Base-by-base conservation (phyloP, 2,888 invertebrate genomes). In the Aphidius colemani region DNA sequence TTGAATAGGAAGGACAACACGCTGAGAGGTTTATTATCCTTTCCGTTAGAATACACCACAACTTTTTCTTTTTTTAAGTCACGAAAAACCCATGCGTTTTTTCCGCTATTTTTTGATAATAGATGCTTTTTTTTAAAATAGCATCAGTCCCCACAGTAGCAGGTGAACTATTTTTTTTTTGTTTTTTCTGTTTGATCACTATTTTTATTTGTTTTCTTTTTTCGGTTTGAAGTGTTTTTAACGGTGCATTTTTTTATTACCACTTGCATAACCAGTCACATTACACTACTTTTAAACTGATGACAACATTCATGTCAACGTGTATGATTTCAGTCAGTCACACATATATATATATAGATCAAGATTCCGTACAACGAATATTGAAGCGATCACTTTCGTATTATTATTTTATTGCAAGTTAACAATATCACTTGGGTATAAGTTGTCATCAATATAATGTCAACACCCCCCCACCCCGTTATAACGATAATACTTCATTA, bases 251-350 rank as follows among this genome's bases (percentile, higher is more conserved):
- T 65, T 30, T 71, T 72, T 72, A 74, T 71, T 66, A 69, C 71
- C 77, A 77, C 77, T 78, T 74, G 73, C 70, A 75, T 75, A 77
- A 78, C 75, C 74, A 45, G 70, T 74, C 74, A 72, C 75, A 75
- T 73, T 71, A 71, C 75, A 72, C 64, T 63, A 68, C 66, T 67
- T 58, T 66, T 65, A 67, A 66, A 30, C 30, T 30, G 30, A 66
- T 56, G 65, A 63, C 57, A 63, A 64, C 58, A 64, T 59, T 60
- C 44, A 49, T 59, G 43, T 10, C 13, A 44, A 13, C 39, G 11
- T 40, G 48, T 39, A 30, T 39, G 30, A 30, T 58, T 44, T 30
- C 39, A 46, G 48, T 58, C 9, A 46, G n/a, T 39, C 18, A 40
- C 48, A 9, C 48, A 58, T n/a, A 48, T 43, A 40, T 41, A n/a